phyloP scores from a whole-genome alignment of 2,888 invertebrate species.

The Drosophila maculinotata region DNA sequence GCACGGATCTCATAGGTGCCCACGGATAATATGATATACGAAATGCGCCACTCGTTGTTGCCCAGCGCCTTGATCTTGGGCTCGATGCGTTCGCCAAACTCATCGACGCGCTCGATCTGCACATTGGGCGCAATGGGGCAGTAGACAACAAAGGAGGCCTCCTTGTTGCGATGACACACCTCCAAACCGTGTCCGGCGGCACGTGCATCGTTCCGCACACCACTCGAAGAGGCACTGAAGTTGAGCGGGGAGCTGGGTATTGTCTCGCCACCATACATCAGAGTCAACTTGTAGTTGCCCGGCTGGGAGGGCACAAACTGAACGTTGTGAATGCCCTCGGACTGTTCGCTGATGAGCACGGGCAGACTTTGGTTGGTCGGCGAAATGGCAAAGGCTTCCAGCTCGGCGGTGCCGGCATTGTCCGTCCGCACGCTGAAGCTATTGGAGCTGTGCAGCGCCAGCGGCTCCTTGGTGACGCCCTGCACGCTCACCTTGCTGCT shows the following conservation, averaged over 20 bases:
- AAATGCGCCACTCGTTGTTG: conserved; percentile 94
- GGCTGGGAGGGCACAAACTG: conserved; percentile 94
- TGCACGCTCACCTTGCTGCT: conserved; percentile 92
- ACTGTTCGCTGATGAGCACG: conserved; percentile 90
- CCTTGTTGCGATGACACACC: conserved; percentile 89
- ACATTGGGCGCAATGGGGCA: conserved; percentile 87
- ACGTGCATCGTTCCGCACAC: conserved; percentile 86
- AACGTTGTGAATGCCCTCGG: conserved; percentile 90
- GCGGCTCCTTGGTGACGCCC: conserved; percentile 90
- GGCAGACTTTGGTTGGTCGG: conserved; percentile 94
- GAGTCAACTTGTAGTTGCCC: conserved; percentile 88
- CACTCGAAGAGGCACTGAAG: conserved; percentile 88
- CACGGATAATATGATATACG: conserved; percentile 95
- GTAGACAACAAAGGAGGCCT: conserved; percentile 89
- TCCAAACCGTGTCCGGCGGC: conserved; percentile 90
- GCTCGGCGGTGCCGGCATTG: conserved; percentile 93
- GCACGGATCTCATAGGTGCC: conserved; percentile 96
- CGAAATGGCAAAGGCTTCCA: conserved; percentile 94
- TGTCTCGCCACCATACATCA: conserved; percentile 89
- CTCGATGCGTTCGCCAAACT: conserved; percentile 84
- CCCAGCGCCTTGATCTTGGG: conserved; percentile 86
- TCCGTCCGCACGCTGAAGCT: conserved; percentile 92
- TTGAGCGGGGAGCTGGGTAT: conserved; percentile 86
- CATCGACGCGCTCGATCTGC: conserved; percentile 86
- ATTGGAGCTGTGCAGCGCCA: conserved; percentile 93